A percentile compares a stretch with the other conserved stretches of the same genome.
phyloP scores from a whole-genome alignment of 2,888 invertebrate species.

The Metalampra italica region DNA sequence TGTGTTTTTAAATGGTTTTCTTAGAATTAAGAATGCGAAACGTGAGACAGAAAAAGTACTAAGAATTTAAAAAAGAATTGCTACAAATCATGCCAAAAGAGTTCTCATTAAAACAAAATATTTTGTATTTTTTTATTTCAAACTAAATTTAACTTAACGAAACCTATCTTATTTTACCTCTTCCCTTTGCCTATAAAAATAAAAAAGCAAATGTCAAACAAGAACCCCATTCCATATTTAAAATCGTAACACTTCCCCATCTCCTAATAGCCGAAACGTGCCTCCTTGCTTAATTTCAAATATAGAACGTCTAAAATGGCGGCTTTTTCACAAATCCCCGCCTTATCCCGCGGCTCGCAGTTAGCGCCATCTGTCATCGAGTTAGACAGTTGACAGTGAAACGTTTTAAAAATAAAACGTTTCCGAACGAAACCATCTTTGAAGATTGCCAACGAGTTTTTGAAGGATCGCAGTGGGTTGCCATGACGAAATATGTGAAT shows the following conservation, averaged over 20 bases:
- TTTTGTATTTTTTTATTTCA: no score
- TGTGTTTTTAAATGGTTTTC: no score
- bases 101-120: no score
- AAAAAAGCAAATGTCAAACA: constrained; percentile 15
- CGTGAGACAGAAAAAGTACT: no score
- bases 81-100: no score
- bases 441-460: neutral
- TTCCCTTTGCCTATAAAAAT: constrained; percentile 3
- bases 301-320: constrained; percentile 22
- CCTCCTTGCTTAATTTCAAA: constrained; percentile 42
- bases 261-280: constrained; percentile 46
- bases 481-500: no score
- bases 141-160: no score
- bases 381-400: constrained; percentile 64
- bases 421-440: constrained; percentile 4
- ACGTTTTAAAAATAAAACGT: constrained; percentile 40
- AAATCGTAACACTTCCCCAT: constrained; percentile 24
- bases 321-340: constrained; percentile 36
- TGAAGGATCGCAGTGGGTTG: neutral
- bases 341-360: constrained; percentile 30
- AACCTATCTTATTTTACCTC: neutral
- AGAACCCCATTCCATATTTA: constrained; percentile 21
- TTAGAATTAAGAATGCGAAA: no score
- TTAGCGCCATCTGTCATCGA: constrained; percentile 71
- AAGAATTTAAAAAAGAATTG: no score